Evolutionary conservation across 2,888 invertebrate species (phyloP).

Genomic region (Cenopis cana): DNA sequence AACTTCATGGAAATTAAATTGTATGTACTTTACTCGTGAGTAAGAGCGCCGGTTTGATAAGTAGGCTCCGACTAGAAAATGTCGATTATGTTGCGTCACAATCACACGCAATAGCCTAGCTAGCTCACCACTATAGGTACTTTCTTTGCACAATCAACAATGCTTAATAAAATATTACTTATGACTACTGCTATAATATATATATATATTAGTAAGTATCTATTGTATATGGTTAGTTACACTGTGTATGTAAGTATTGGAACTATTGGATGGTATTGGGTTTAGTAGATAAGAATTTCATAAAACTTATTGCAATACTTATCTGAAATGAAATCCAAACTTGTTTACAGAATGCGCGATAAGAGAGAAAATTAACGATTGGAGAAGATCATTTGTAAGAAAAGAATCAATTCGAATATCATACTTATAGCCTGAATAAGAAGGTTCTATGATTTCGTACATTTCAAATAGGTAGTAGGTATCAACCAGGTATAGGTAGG

Average conservation of each 20-base stretch:
- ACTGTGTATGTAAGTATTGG: not conserved
- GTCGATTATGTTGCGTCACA: constrained; percentile 32
- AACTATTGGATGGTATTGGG: not conserved
- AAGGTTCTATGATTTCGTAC: no score
- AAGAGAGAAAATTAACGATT: no score
- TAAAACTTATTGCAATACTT: not conserved
- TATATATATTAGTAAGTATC: no score
- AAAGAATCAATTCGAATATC: no score
- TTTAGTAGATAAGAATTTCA: not conserved
- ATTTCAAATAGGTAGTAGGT: no score
- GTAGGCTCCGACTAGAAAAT: constrained; percentile 17
- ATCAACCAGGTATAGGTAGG: no score
- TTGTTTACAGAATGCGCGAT: not conserved
- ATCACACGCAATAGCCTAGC: constrained; percentile 14
- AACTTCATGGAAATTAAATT: not conserved
- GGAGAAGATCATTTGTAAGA: no score
- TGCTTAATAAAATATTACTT: not conserved
- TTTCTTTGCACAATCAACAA: no score
- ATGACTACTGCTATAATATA: no score
- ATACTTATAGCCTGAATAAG: no score
- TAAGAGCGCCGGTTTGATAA: constrained; percentile 2
- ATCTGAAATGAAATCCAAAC: not conserved
- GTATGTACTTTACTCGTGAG: not conserved
- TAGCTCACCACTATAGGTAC: not conserved
- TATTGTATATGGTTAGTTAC: no score